A percentile compares a stretch with the other conserved stretches of the same genome.
Evolutionary conservation across 2,797 vertebrate species (phyloP).

Genomic region (Propithecus deckenii): DNA sequence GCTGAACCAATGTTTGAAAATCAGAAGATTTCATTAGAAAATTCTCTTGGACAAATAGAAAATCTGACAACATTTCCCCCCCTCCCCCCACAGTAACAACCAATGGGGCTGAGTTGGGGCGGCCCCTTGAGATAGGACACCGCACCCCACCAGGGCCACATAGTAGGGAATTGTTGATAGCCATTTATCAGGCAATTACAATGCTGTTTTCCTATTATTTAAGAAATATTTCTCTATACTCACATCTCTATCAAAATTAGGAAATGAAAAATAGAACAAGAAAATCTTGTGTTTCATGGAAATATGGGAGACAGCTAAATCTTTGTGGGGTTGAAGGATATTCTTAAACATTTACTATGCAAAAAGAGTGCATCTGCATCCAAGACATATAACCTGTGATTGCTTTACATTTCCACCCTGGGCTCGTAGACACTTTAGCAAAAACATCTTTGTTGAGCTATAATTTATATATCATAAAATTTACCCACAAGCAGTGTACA

Average conservation of each 20-base stretch:
- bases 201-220: neutral
- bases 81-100: neutral
- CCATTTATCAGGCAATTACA: neutral
- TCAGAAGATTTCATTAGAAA: neutral
- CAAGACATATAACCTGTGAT: neutral
- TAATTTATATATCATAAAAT: neutral
- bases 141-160: neutral
- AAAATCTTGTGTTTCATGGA: neutral
- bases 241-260: neutral
- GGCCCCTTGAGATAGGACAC: neutral
- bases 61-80: neutral
- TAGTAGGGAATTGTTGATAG: neutral
- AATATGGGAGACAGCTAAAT: neutral
- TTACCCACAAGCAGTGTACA: neutral
- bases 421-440: neutral
- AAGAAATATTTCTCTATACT: neutral
- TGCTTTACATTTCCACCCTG: neutral
- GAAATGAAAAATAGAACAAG: conserved; percentile 7
- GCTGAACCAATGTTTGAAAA: conserved; percentile 28
- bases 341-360: neutral
- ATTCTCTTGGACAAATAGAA: neutral
- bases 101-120: neutral
- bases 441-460: neutral
- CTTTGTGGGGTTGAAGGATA: neutral
- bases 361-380: neutral